These are phyloP conservation scores for Ciconia boyciana DNA, from an alignment of 2,113 vertebrate species.

Conservation along the genomic window DNA sequence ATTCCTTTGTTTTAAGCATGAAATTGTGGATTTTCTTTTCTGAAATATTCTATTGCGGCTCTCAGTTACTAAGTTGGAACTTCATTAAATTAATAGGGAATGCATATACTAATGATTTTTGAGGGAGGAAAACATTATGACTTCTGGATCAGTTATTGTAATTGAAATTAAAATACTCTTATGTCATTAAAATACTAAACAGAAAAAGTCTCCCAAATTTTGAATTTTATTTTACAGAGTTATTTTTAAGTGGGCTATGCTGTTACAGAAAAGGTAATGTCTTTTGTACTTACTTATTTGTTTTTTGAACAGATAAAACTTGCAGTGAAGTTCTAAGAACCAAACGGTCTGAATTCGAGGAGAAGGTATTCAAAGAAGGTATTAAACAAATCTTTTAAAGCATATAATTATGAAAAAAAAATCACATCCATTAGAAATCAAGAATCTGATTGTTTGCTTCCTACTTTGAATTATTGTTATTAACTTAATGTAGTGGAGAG, in stretches of 20 bases:
- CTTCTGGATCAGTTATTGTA: background rate
- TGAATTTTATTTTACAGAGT: background rate
- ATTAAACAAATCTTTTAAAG: background rate
- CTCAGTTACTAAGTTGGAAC: background rate
- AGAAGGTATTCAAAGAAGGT: slow-evolving; percentile 63
- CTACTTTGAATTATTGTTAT: background rate
- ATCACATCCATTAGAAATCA: background rate
- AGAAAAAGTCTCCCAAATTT: background rate
- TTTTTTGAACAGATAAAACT: slow-evolving; percentile 52
- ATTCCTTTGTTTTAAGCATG: background rate
- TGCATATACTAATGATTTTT: background rate
- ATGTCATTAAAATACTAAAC: background rate
- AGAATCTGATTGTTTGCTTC: background rate
- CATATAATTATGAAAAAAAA: background rate
- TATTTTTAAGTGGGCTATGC: background rate
- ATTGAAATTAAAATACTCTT: background rate
- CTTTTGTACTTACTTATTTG: background rate
- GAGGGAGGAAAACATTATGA: background rate
- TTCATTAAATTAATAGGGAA: background rate
- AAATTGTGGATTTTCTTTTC: background rate
- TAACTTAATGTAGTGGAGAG: background rate
- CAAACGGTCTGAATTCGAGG: slow-evolving; percentile 31
- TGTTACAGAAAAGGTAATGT: background rate
- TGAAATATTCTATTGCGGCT: background rate
- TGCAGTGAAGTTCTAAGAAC: slow-evolving; percentile 71